Percentiles rank a stretch among this genome's conserved stretches.
phyloP scores from a whole-genome alignment of 2,888 invertebrate genomes.

The Rotaria socialis region DNA sequence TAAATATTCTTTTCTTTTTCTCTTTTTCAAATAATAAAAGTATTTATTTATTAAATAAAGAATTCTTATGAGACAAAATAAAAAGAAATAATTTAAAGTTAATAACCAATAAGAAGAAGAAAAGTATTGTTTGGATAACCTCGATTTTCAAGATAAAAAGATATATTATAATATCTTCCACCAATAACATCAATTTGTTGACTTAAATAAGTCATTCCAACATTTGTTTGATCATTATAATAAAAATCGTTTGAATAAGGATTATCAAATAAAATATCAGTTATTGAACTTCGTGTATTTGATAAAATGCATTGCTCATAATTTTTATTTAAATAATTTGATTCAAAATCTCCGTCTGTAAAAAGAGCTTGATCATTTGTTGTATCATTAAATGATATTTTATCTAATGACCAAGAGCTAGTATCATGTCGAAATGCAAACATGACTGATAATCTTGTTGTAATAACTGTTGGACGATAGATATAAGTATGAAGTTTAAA shows the following conservation, averaged over 20 bases:
- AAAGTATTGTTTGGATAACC: neutral
- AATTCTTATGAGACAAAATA: no score
- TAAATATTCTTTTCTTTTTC: no score
- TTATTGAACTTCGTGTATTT: neutral
- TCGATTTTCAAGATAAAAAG: neutral
- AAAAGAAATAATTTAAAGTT: neutral
- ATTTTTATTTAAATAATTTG: neutral
- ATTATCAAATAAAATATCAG: neutral
- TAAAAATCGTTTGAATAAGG: neutral
- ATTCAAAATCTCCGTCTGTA: neutral
- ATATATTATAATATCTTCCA: neutral
- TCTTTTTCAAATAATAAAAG: no score
- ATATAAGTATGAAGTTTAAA: neutral
- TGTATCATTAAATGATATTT: neutral
- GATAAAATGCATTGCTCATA: neutral
- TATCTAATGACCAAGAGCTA: neutral
- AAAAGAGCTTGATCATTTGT: neutral
- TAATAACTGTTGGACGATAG: neutral
- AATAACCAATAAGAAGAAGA: neutral
- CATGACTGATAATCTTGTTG: neutral
- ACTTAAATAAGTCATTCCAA: conserved; percentile 12
- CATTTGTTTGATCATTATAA: conserved; percentile 3
- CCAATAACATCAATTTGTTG: neutral
- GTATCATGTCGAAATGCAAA: neutral
- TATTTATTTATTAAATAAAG: no score